phyloP scores from a whole-genome alignment of 2,113 vertebrate genomes.

The Cygnus atratus region DNA sequence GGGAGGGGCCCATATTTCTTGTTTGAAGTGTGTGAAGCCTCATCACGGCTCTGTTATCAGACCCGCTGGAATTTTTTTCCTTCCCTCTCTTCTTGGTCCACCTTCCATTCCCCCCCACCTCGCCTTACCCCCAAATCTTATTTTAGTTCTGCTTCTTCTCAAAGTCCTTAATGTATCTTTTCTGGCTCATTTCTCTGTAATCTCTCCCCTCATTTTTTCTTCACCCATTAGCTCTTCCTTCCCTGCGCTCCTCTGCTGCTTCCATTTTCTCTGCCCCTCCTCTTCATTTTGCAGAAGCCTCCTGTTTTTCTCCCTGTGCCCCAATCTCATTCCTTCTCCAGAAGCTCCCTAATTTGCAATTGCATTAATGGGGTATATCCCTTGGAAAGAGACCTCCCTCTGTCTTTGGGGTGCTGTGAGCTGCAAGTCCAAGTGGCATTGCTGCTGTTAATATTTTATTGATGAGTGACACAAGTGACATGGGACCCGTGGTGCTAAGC shows the following conservation, averaged over 20 bases:
- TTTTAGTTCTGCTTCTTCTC: conserved; percentile 17
- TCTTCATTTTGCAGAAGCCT: not conserved
- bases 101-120: not conserved
- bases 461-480: not conserved
- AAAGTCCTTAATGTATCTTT: not conserved
- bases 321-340: not conserved
- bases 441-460: not conserved
- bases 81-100: not conserved
- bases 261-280: not conserved
- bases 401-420: not conserved
- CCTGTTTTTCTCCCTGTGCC: not conserved
- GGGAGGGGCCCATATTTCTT: not conserved
- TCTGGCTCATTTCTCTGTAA: conserved; percentile 13
- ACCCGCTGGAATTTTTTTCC: not conserved
- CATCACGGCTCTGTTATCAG: conserved; percentile 39
- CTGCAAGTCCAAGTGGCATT: not conserved
- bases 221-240: not conserved
- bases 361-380: not conserved
- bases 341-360: not conserved
- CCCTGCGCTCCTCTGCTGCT: not conserved
- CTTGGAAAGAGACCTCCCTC: not conserved
- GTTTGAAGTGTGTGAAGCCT: conserved; percentile 1
- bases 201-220: not conserved
- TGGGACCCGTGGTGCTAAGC: not conserved
- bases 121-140: not conserved